Evolutionary conservation across 2,888 invertebrate genomes (phyloP).

Genomic region (Zele albiditarsus): DNA sequence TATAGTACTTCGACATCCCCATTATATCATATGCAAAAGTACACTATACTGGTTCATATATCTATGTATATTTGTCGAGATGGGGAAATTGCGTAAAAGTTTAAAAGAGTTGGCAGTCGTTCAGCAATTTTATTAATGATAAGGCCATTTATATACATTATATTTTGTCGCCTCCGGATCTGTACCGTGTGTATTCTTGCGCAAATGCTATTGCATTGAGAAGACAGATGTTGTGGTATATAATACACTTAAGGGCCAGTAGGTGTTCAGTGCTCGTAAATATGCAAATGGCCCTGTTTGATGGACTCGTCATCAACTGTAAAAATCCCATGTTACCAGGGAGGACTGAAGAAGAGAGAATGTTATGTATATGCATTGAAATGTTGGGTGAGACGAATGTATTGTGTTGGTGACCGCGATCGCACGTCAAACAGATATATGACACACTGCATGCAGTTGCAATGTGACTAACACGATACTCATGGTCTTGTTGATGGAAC

Average conservation of each 20-base stretch:
- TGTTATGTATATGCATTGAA: slow-evolving; percentile 17
- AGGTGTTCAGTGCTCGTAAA: slow-evolving; percentile 64
- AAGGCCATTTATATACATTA: not conserved
- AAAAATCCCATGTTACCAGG: slow-evolving; percentile 65
- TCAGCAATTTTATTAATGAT: not conserved
- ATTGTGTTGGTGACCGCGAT: slow-evolving; percentile 51
- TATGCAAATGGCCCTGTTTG: slow-evolving; percentile 65
- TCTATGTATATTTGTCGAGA: not conserved
- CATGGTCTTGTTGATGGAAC: not conserved
- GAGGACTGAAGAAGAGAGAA: slow-evolving; percentile 41
- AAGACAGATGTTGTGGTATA: slow-evolving; percentile 37
- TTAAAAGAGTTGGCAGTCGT: not conserved
- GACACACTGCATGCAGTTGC: not conserved
- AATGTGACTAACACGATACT: not conserved
- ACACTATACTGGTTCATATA: slow-evolving; percentile 12
- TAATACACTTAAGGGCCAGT: slow-evolving; percentile 33
- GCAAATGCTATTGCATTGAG: slow-evolving; percentile 6
- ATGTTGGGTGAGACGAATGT: not conserved
- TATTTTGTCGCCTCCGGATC: not conserved
- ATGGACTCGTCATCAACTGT: slow-evolving; percentile 69
- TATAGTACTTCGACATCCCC: slow-evolving; percentile 48
- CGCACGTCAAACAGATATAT: slow-evolving; percentile 60
- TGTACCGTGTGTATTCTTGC: not conserved
- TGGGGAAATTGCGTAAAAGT: not conserved
- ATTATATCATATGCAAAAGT: not conserved